Evolutionary conservation across 2,113 vertebrate genomes (phyloP).

Genomic region (Megaptera novaeangliae): DNA sequence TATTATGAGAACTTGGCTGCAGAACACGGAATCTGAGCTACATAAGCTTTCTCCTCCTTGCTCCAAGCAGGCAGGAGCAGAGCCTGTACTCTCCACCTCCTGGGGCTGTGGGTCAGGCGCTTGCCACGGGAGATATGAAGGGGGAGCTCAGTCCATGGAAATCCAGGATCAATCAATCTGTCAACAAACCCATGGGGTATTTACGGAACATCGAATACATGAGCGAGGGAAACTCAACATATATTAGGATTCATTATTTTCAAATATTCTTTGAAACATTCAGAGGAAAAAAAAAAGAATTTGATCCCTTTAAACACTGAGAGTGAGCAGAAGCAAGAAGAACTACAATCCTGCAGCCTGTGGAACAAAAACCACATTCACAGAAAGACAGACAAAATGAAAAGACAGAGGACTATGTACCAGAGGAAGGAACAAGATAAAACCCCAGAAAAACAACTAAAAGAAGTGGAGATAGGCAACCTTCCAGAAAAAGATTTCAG

Average conservation of each 20-base stretch:
- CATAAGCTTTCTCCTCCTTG: neutral
- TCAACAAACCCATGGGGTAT: constrained; percentile 8
- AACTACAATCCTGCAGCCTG: too few relatives aligned
- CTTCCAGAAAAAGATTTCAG: too few relatives aligned
- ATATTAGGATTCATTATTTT: neutral
- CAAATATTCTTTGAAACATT: neutral
- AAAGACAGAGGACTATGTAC: too few relatives aligned
- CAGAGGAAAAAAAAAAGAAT: neutral
- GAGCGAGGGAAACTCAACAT: neutral
- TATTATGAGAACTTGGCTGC: neutral
- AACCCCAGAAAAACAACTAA: too few relatives aligned
- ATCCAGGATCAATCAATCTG: constrained; percentile 41
- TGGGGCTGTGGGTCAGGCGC: neutral
- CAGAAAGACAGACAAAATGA: too few relatives aligned
- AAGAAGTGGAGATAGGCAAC: too few relatives aligned
- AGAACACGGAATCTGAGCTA: neutral
- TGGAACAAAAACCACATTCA: too few relatives aligned
- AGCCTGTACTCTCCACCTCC: neutral
- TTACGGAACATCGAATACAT: neutral
- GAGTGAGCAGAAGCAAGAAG: too few relatives aligned
- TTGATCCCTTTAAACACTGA: neutral
- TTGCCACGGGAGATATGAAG: neutral
- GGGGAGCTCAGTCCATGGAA: neutral
- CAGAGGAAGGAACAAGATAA: too few relatives aligned
- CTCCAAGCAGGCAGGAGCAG: neutral